Base-by-base conservation (phyloP, 2,888 invertebrate species). In the Hipparchia semele region DNA sequence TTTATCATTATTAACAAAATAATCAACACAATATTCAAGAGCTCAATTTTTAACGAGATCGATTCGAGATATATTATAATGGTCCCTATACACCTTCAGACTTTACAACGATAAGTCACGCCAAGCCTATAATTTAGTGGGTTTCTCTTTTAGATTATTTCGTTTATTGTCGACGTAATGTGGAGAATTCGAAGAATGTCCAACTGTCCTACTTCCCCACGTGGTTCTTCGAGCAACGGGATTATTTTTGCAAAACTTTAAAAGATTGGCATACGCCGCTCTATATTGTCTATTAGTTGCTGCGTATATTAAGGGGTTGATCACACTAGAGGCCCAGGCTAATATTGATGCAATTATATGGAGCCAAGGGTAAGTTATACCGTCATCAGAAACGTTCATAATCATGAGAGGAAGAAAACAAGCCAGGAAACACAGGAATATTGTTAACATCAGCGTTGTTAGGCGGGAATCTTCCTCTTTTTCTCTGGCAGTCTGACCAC, bases 281-380 rank as follows among this genome's bases (percentile, higher is more conserved):
- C 95, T 83, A 84, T 98, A 98, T 82, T 98, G 97, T 77, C 97
- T 95, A 87, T 98, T 98, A 79, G 98, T 98, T 7, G 97, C 97
- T 4, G 98, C 98, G 90, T 98, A 98, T 78, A 98, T 98, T 76
- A 98, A 95, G 0, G 98, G 98, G 90, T 98, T 98, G 79, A 98
- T 95, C 68, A 98, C 98, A 74, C 98, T 97, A 0, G 98, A 98
- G 0, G 97, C 97, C 98, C 98, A 98, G 0, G 98, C 98, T 77
- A 98, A 93, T 69, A 98, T 96, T 0, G 98, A 98, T 0, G 98
- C 97, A 71, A 98, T 93, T 75, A 98, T 96, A 85, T 98, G 98
- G 0, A 98, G 88, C 89, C 96, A 95, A 4, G 98, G 98, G 81
- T 95, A 95, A 5, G 75, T 83, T 74, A 96, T 96, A 76, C 96